Percentiles rank a stretch among this genome's conserved stretches.
phyloP scores from a whole-genome alignment of 2,888 invertebrate genomes.

The Tribolium freemani region DNA sequence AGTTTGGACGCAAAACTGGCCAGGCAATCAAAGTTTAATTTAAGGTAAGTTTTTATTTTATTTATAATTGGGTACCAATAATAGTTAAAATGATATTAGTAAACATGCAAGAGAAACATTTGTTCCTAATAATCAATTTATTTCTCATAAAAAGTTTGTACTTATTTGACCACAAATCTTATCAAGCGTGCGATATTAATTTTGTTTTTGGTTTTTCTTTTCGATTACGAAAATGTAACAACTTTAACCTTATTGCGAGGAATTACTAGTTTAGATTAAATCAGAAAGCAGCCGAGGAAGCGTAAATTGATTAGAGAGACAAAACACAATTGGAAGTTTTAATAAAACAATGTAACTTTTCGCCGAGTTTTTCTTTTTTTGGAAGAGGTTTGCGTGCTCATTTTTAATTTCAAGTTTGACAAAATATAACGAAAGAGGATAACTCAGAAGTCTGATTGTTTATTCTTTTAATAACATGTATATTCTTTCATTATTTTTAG shows the following conservation, averaged over 20 bases:
- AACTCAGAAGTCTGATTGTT: not conserved
- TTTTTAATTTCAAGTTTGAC: not conserved
- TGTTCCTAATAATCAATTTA: not conserved
- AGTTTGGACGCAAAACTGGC: conserved; percentile 11
- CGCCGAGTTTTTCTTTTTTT: not conserved
- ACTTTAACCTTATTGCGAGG: not conserved
- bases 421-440: no score
- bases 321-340: not conserved
- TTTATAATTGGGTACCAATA: no score
- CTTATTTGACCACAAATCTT: not conserved
- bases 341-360: not conserved
- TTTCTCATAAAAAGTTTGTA: not conserved
- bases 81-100: no score
- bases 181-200: not conserved
- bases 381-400: not conserved
- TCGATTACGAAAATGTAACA: not conserved
- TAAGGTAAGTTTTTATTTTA: not conserved
- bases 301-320: not conserved
- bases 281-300: not conserved
- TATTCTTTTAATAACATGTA: not conserved
- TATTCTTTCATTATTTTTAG: no score
- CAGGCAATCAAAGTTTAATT: conserved; percentile 1
- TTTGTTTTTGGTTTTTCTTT: not conserved
- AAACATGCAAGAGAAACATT: no score
- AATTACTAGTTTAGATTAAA: not conserved